These are phyloP conservation scores for Coptodon bakossiorum DNA, from an alignment of 2,113 vertebrate genomes.

Conservation along the genomic window DNA sequence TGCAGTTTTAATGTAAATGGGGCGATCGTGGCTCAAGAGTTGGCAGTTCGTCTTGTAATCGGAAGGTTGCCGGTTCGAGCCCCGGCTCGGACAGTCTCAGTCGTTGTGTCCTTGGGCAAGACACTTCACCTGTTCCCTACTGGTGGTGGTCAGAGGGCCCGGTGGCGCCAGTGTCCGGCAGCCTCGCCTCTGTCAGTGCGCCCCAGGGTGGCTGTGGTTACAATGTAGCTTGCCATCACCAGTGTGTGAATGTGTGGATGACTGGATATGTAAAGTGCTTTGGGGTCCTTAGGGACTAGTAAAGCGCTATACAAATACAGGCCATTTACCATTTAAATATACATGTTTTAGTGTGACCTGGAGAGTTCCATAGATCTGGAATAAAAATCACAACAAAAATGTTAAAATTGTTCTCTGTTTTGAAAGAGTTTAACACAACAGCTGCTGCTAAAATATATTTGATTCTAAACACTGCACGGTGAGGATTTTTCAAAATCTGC, in stretches of 20 bases:
- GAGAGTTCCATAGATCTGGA: not conserved
- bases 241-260: too few species aligned
- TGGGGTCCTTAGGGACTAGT: not conserved
- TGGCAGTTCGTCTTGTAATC: not conserved
- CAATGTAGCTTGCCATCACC: fast-evolving
- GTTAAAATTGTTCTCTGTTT: not conserved
- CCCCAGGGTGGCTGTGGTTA: not conserved
- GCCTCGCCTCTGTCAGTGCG: not conserved
- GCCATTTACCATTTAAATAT: not conserved
- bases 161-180: fast-evolving
- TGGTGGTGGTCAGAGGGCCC: too few species aligned
- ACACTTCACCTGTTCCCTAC: too few species aligned
- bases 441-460: not conserved
- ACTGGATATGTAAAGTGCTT: fast-evolving
- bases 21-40: not conserved
- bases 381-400: not conserved
- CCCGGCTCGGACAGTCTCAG: not conserved
- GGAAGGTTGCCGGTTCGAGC: fast-evolving
- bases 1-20: not conserved
- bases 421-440: not conserved
- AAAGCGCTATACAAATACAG: fast-evolving
- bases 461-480: not conserved
- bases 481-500: not conserved
- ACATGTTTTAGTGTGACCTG: not conserved
- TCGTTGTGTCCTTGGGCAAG: fast-evolving